Evolutionary conservation across 2,888 invertebrate genomes (phyloP), one percentile per base, ranked within the genome.

Genomic region (Acronicta aceris): DNA sequence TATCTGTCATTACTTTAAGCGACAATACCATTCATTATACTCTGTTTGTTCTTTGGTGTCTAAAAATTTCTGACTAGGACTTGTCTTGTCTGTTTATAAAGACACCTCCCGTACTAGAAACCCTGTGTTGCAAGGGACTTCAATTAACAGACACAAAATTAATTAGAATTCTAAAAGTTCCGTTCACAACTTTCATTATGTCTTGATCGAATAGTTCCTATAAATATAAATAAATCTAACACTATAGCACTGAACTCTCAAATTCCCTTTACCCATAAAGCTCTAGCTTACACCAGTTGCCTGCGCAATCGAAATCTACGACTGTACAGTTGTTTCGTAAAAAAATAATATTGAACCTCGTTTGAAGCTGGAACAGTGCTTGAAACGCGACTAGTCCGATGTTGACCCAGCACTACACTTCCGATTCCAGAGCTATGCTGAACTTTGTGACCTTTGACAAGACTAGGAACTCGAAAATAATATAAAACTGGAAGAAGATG

Each of bases 351-450:
- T 30, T 48, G 46, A 65, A 56, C 30, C 45, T 59, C 42, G 56
- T 52, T 42, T 16, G 45, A 38, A 40, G 42, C 12, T 25, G 10
- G 53, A 33, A 33, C 33, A 13, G 13, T 6, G n/a, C 41, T 62
- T 30, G 49, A 49, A 47, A 15, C 43, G 40, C 17, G 55, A 46
- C 54, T 65, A 59, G 49, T 47, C 70, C 59, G 15, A 78, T 75
- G 68, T 82, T 82, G 79, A 65, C 74, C 16, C 51, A 68, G 74
- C 74, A 72, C 81, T 81, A 43, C 58, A 65, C 25, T 49, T 71
- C 63, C 76, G 77, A 76, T 76, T 73, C 30, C 27, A 7, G 21
- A 17, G 42, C 21, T 30, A 43, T 15, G 21, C 12, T 53, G 43
- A 27, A 47, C 51, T 55, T 40, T 55, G 42, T 42, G 54, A 38